A percentile compares a stretch with the other conserved stretches of the same genome.
Evolutionary conservation across 1,140 invertebrate species (phyloP).

Genomic region (Ridgeia piscesae): DNA sequence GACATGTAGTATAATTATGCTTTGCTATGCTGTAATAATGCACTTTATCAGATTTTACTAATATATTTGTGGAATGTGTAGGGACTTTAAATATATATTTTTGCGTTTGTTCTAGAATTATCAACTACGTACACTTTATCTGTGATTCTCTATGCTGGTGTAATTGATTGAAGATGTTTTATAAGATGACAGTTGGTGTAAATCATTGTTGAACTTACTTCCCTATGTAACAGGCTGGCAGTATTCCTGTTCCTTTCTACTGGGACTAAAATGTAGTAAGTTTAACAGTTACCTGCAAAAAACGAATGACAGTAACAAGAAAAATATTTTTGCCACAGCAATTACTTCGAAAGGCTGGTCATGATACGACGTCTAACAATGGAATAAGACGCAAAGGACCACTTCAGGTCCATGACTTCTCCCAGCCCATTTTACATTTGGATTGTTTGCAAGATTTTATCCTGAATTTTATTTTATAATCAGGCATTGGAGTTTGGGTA

Average conservation of each 20-base stretch:
- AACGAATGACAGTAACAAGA: no score
- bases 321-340: no score
- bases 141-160: not conserved
- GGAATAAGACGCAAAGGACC: no score
- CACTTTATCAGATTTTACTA: not conserved
- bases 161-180: not conserved
- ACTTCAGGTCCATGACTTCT: no score
- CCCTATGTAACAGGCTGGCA: no score
- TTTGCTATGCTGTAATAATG: not conserved
- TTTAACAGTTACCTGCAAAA: no score
- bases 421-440: not conserved
- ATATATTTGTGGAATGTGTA: not conserved
- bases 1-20: not conserved
- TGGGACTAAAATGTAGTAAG: no score
- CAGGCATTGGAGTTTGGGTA: not conserved
- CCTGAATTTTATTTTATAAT: not conserved
- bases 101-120: not conserved
- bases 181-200: not conserved
- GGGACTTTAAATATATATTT: not conserved
- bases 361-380: no score
- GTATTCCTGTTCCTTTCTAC: no score
- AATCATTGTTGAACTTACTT: not conserved
- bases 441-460: not conserved
- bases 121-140: not conserved
- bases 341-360: no score